Percentiles rank a stretch among this genome's conserved stretches.
Conservation (phyloP, 2,113 vertebrate species). For the Puma concolor region DNA sequence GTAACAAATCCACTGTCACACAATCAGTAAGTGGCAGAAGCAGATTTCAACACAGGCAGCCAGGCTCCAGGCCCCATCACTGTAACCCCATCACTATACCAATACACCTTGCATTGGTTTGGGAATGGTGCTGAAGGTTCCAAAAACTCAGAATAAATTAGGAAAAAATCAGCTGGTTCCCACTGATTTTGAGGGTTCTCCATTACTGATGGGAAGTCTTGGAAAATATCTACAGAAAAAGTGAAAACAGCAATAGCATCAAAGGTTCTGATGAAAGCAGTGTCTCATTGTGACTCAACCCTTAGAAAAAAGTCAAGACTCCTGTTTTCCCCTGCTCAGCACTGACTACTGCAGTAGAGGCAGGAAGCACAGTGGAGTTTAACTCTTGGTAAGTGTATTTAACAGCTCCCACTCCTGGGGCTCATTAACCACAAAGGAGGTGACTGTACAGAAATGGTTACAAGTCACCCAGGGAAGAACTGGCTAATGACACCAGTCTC, state of each 20-base stretch:
- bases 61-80: not conserved
- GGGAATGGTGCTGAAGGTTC: not conserved
- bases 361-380: not conserved
- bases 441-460: slow-evolving; percentile 13
- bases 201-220: not conserved
- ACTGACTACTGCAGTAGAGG: not conserved
- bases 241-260: not conserved
- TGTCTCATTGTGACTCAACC: not conserved
- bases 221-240: not conserved
- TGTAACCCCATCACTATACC: not conserved
- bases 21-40: not conserved
- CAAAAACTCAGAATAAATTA: not conserved
- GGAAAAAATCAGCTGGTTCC: not conserved
- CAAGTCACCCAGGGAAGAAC: not conserved
- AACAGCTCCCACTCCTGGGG: not conserved
- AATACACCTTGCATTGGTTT: not conserved
- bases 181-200: not conserved
- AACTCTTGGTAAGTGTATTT: not conserved
- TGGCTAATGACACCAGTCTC: slow-evolving; percentile 5
- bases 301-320: slow-evolving; percentile 18
- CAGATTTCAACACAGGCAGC: not conserved
- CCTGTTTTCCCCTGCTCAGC: not conserved
- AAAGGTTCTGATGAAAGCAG: slow-evolving; percentile 33
- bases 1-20: not conserved
- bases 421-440: slow-evolving; percentile 50